Base-by-base conservation (phyloP, 1,140 invertebrate species). In the Brachionus rubens region DNA sequence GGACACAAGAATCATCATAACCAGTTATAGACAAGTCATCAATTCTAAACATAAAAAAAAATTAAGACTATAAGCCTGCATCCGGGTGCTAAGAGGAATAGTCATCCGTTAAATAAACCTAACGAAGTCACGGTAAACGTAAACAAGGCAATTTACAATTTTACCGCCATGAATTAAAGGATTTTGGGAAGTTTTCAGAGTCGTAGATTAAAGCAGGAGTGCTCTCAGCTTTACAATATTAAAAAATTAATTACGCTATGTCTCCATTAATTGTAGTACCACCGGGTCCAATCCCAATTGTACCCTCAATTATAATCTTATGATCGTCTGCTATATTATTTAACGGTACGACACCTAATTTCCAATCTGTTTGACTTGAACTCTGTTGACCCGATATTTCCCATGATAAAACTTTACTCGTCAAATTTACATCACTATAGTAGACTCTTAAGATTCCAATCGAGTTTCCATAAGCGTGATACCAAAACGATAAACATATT, bases 361-460 rank as follows among this genome's bases (percentile, higher is more conserved):
- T 65, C 59, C 59, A 65, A 41, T 65, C 59, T 41, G 24, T 65
- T 65, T 65, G 40, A 24, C 43, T 21, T 36, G 5, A 4, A 24
- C 59, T 65, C n/a, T 65, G 59, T 21, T 65, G 59, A 10, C 36
- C 59, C 4, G n/a, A 21, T 28, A 65, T 14, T 43, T 65, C 59
- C 59, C 59, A 65, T 14, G 24, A 43, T 12, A 43, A 65, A 24
- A 68, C 16, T 80, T 80, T 33, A 78, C 78, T n/a, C 78, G 77
- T 24, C 80, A 81, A 50, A 77, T 77, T 48, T 77, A 79, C 62
- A 80, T 80, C 5, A 77, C 50, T 76, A 80, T 78, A 48, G 78
- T 79, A 4, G 26, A 83, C 77, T 72, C 77, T 82, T 7, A 82
- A 77, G 10, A 54, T 59, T n/a, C 77, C 77, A 14, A 78, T 76